Evolutionary conservation across 2,888 invertebrate genomes (phyloP).

Genomic region (Drosophila trichaetosa): DNA sequence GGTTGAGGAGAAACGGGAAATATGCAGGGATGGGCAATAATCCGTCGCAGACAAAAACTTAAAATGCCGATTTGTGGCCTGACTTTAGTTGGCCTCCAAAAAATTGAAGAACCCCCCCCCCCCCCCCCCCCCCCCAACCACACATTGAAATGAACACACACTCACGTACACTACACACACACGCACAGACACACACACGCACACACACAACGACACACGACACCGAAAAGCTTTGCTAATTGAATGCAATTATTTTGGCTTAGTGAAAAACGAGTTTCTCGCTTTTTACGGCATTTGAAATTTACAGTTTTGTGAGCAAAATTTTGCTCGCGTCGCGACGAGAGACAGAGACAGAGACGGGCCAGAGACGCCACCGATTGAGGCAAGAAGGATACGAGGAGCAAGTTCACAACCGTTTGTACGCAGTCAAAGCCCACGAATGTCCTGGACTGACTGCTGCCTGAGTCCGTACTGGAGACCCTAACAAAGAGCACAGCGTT

Average conservation of each 20-base stretch:
- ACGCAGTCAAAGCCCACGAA: constrained; percentile 81
- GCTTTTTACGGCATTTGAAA: constrained; percentile 34
- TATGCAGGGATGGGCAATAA: constrained; percentile 61
- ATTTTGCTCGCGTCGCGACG: constrained; percentile 56
- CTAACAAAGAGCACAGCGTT: constrained; percentile 54
- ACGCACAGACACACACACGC: constrained; percentile 7
- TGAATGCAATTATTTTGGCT: constrained; percentile 48
- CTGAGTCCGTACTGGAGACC: constrained; percentile 43
- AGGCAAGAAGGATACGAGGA: constrained; percentile 32
- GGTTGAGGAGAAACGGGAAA: not conserved
- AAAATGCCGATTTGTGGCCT: constrained; percentile 72
- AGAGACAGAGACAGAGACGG: constrained; percentile 11
- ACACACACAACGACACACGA: constrained; percentile 11
- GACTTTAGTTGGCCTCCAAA: constrained; percentile 54
- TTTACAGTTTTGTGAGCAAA: constrained; percentile 35
- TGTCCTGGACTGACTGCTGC: constrained; percentile 67
- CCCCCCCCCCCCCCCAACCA: constrained; percentile 4
- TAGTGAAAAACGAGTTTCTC: constrained; percentile 9
- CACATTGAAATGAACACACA: constrained; percentile 2
- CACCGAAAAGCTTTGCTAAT: constrained; percentile 34
- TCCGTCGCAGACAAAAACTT: constrained; percentile 71
- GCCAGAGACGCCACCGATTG: not conserved
- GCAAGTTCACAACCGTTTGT: constrained; percentile 81
- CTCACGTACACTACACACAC: constrained; percentile 1
- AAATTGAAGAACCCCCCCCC: constrained; percentile 5